Base-by-base conservation (phyloP, 2,888 invertebrate genomes). In the Diaperis boleti region DNA sequence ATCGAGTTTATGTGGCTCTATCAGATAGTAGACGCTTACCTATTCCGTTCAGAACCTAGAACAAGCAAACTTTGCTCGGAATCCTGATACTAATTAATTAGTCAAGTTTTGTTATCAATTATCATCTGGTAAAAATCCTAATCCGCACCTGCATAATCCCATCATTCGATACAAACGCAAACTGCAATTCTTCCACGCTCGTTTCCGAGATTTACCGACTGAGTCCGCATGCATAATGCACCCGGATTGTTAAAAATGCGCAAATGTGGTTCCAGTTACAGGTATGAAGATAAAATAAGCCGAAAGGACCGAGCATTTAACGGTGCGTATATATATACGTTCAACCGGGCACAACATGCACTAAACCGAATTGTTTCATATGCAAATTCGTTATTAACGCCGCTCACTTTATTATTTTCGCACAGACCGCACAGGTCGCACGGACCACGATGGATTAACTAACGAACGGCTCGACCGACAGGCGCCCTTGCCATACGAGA, bases 31-130 rank as follows among this genome's bases (percentile, higher is more conserved):
- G 44, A 37, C 50, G 56, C 61, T 60, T 50, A 64, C 60, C 61
- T 60, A 64, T 55, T 56, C 56, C 56, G 41, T 42, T 62, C 49
- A 33, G 49, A 17, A 45, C 26, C 42, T 44, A 52, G 42, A 50
- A 44, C 33, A 50, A 54, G 47, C 37, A 49, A 41, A 56, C 50
- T 64, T 59, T 45, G 45, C 41, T 62, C 47, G 59, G 47, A 66
- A 69, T 70, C 68, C 64, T 60, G 65, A 71, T 69, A 69, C 67
- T 66, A 71, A 71, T 71, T 71, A 69, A 71, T 71, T 69, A 64
- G 66, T 54, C 37, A 68, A 71, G 68, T 64, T 68, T 62, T 29
- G 37, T 33, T 37, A 55, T 61, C 61, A 47, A 37, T 45, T 45
- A 45, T 29, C 7, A 26, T 37, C 20, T n/a, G 18, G 18, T 5